Evolutionary conservation across 2,888 invertebrate genomes (phyloP).

Genomic region (Listrodromus nycthemerus): DNA sequence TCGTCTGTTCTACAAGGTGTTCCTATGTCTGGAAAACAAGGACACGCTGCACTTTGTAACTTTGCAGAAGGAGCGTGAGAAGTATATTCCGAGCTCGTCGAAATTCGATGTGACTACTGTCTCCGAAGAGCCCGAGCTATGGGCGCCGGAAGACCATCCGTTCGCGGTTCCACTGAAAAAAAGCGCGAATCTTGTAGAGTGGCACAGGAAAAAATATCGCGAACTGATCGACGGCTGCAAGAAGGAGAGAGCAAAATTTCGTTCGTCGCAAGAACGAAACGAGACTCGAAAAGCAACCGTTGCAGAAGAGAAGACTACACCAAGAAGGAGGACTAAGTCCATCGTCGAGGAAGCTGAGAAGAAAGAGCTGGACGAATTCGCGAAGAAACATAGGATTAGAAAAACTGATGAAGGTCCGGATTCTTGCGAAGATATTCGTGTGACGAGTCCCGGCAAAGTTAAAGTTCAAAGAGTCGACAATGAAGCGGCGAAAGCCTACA

Average conservation of each 20-base stretch:
- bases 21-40: conserved; percentile 87
- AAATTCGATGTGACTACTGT: conserved; percentile 76
- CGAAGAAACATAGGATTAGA: conserved; percentile 61
- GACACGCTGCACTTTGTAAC: conserved; percentile 86
- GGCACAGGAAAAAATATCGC: conserved; percentile 86
- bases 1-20: conserved; percentile 87
- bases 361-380: conserved; percentile 67
- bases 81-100: conserved; percentile 72
- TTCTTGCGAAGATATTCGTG: conserved; percentile 40
- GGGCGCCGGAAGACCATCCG: conserved; percentile 74
- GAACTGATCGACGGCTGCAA: conserved; percentile 85
- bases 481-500: conserved; percentile 74
- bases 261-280: conserved; percentile 11
- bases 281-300: neutral
- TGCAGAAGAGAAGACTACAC: conserved; percentile 17
- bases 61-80: conserved; percentile 82
- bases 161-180: conserved; percentile 85
- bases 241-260: conserved; percentile 83
- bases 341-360: conserved; percentile 33
- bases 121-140: conserved; percentile 67
- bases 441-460: neutral
- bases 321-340: neutral
- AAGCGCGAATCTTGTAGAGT: conserved; percentile 86
- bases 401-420: neutral
- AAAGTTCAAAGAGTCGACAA: conserved; percentile 49